Evolutionary conservation across 2,113 vertebrate genomes (phyloP), one percentile per base, ranked within the genome.

Genomic region (Brienomyrus longianalis): DNA sequence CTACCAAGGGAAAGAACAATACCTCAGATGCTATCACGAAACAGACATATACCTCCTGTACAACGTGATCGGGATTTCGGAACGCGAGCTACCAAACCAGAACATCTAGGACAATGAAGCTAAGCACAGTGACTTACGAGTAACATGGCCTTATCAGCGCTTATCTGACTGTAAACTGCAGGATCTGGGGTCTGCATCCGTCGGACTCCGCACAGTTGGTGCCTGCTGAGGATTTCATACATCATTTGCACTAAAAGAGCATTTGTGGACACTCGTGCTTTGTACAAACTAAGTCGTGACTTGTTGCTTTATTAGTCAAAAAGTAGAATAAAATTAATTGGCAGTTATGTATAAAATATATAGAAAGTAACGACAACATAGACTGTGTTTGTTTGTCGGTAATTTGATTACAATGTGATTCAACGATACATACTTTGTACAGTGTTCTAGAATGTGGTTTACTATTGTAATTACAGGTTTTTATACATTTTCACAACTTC

Each of bases 371-470:
- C 48, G 6, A 17, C 27, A 21, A 62, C n/a, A 70, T 90, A 19
- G 74, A 51, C 31, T 77, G n/a, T 83, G 50, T 80, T 39, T 80
- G 83, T 84, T 84, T 89, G n/a, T 62, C 56, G 51, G 74, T 66
- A 35, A 85, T 66, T 85, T 15, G 66, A 84, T 87, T 90, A 39
- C 74, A 90, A 70, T 90, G 54, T 90, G 59, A 70, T 21, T 89
- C 56, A 15, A 45, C 66, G 27, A 9, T 87, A 56, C 86, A 51
- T 70, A 70, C 59, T 56, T 87, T 90, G 48, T 90, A 70, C 35
- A 74, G 83, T 94, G 93, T 94, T 92, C 87, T 51, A 92, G 91
- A 94, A 92, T 92, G 92, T 92, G 90, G 93, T 90, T 93, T 92
- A 77, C 19, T 90, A 92, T 92, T 92, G 89, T 88, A 92, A 92